phyloP scores from a whole-genome alignment of 2,888 invertebrate genomes.

The Drosophila cracens region DNA sequence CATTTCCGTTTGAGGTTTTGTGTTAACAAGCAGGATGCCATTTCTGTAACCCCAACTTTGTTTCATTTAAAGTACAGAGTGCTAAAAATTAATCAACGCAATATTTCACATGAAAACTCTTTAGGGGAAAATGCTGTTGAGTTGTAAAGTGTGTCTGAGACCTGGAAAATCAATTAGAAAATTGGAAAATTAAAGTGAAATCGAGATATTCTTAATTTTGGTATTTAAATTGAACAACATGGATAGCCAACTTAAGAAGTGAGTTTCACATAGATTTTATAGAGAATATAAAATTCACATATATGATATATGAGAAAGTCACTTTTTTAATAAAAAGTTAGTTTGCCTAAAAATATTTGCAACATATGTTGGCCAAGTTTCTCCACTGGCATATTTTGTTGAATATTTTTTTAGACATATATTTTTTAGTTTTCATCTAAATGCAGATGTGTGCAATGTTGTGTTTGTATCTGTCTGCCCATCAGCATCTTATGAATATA shows the following conservation, averaged over 20 bases:
- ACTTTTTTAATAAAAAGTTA: background rate
- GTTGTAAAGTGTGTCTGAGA: background rate
- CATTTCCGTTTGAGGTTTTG: slow-evolving; percentile 25
- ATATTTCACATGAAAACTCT: background rate
- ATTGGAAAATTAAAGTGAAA: background rate
- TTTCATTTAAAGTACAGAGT: background rate
- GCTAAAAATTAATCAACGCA: background rate
- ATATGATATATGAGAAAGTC: background rate
- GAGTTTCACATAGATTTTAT: background rate
- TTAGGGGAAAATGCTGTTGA: background rate
- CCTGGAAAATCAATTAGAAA: slow-evolving; percentile 9
- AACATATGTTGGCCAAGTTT: slow-evolving; percentile 17
- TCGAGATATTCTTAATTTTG: background rate
- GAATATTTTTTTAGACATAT: background rate
- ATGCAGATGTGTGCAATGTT: slow-evolving; percentile 19
- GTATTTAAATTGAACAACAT: too few relatives aligned
- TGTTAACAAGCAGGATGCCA: background rate
- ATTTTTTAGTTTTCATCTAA: slow-evolving; percentile 7
- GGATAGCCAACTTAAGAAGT: background rate
- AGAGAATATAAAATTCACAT: background rate
- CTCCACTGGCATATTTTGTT: background rate
- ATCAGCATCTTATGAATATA: slow-evolving; percentile 49
- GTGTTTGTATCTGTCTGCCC: slow-evolving; percentile 35
- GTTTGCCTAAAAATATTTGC: background rate
- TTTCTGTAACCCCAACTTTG: slow-evolving; percentile 1